A percentile compares a stretch with the other conserved stretches of the same genome.
These are phyloP conservation scores for Aphelinus atriplicis DNA, from an alignment of 1,140 invertebrate genomes.

Conservation along the genomic window DNA sequence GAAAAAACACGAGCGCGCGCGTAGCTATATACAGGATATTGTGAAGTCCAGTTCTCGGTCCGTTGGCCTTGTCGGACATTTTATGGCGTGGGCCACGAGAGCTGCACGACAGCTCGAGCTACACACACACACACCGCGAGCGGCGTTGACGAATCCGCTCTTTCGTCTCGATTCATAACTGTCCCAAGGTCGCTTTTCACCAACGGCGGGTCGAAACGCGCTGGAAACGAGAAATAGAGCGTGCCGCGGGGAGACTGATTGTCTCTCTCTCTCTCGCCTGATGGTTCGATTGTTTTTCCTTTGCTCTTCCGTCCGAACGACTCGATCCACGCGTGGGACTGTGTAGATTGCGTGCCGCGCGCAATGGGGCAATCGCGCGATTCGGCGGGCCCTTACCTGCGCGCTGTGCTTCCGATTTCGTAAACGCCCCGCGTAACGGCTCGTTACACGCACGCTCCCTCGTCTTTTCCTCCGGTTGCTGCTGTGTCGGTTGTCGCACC, in stretches of 20 bases:
- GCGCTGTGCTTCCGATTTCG: neutral
- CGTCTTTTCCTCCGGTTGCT: neutral
- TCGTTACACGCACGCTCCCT: conserved; percentile 4
- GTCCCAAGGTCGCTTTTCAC: too few species aligned
- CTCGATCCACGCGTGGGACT: conserved; percentile 14
- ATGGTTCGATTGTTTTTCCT: too few species aligned
- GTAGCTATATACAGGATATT: conserved; percentile 17
- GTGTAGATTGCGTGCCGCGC: neutral
- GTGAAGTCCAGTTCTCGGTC: conserved; percentile 11
- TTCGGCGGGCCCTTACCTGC: conserved; percentile 5
- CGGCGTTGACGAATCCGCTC: too few species aligned
- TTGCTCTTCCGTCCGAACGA: too few species aligned
- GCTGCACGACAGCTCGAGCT: neutral
- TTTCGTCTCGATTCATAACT: too few species aligned
- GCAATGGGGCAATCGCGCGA: conserved; percentile 1
- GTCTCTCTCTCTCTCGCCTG: too few species aligned
- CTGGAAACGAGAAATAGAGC: too few species aligned
- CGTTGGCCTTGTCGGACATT: conserved; percentile 33
- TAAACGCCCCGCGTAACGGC: neutral
- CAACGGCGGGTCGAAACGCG: too few species aligned
- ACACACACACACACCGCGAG: too few species aligned
- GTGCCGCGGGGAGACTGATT: too few species aligned
- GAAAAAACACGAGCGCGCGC: neutral
- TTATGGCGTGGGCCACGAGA: conserved; percentile 16
- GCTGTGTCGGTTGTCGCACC: too few species aligned